Percentiles rank a stretch among this genome's conserved stretches.
phyloP scores from a whole-genome alignment of 2,797 vertebrate genomes.

The Erethizon dorsatum region DNA sequence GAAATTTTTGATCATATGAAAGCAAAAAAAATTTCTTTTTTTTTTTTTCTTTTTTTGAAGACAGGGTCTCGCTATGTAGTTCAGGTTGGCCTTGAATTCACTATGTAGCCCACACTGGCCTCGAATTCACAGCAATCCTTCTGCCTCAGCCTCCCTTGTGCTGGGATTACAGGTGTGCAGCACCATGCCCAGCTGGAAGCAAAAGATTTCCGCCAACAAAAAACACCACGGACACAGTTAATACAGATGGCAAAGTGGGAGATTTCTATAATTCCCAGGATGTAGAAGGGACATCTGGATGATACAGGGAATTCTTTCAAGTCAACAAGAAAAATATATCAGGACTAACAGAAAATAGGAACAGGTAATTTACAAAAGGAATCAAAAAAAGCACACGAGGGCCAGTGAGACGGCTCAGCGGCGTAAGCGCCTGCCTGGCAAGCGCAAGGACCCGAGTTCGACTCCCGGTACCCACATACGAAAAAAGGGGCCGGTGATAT shows the following conservation, averaged over 20 bases:
- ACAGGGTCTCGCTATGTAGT: not conserved
- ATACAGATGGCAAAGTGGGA: not conserved
- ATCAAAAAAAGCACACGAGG: not conserved
- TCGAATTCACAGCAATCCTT: not conserved
- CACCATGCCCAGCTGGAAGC: not conserved
- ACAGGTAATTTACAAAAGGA: not conserved
- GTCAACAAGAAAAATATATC: not conserved
- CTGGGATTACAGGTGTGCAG: not conserved
- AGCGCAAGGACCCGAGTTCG: too few species aligned
- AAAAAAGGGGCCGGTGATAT: too few species aligned
- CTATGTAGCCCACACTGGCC: not conserved
- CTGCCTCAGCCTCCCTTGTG: not conserved
- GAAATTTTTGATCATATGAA: too few species aligned
- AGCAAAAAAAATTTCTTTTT: not conserved
- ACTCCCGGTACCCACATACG: too few species aligned
- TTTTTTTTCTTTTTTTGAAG: not conserved
- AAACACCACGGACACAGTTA: not conserved
- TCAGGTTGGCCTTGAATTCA: not conserved
- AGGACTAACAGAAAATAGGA: constrained; percentile 25
- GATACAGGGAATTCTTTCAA: not conserved
- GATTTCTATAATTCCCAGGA: not conserved
- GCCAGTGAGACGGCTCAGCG: too few species aligned
- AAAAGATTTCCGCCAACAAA: not conserved
- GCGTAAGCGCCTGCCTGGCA: too few species aligned
- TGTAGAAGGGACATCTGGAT: not conserved